A percentile compares a stretch with the other conserved stretches of the same genome.
Conservation (phyloP, 2,113 vertebrate species). For the Miniopterus natalensis region DNA sequence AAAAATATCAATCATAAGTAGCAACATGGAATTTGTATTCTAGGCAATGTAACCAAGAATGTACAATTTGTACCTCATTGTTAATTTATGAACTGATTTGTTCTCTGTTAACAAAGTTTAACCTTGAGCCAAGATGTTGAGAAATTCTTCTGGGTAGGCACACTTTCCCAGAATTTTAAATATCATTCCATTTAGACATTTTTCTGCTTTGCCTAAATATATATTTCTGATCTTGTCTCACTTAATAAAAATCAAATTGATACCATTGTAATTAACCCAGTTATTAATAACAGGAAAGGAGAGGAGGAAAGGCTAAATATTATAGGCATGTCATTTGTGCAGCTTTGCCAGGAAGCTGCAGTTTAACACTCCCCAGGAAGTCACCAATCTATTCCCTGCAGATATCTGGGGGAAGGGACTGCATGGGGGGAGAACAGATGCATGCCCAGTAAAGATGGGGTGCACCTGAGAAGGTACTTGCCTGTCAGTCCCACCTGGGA, state of each 20-base stretch:
- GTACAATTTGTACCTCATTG: neutral
- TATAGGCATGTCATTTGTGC: no score
- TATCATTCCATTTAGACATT: neutral
- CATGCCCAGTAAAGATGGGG: no score
- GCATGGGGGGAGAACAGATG: no score
- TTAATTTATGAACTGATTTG: neutral
- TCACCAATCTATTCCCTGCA: no score
- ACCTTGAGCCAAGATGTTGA: neutral
- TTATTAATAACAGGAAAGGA: no score
- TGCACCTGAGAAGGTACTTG: no score
- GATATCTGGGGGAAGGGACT: no score
- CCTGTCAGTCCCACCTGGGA: no score
- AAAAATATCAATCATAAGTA: neutral
- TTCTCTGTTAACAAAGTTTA: neutral
- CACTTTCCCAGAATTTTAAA: neutral
- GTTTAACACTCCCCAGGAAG: no score
- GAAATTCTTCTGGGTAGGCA: neutral
- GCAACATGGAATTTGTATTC: neutral
- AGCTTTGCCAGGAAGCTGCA: no score
- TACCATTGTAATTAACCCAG: no score
- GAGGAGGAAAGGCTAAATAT: no score
- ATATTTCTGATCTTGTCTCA: neutral
- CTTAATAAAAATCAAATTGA: constrained; percentile 45
- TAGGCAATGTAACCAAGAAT: constrained; percentile 16
- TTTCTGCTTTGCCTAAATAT: neutral